These are phyloP conservation scores for Istiophorus platypterus DNA, from an alignment of 2,113 vertebrate genomes.

Conservation along the genomic window DNA sequence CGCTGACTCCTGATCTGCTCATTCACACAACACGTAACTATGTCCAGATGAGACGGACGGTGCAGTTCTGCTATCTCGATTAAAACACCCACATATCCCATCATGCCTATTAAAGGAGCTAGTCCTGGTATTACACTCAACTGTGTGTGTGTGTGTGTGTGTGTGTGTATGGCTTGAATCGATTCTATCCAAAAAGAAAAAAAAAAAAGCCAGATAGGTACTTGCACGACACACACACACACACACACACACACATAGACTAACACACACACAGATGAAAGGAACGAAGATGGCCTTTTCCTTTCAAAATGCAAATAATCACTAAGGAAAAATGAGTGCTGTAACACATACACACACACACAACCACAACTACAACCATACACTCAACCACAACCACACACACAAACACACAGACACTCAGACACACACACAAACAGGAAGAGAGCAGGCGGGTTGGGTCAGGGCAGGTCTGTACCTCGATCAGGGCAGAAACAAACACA, in stretches of 20 bases:
- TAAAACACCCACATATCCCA: background rate
- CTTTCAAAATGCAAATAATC: slow-evolving; percentile 48
- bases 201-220: background rate
- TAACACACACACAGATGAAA: background rate
- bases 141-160: slow-evolving; percentile 4
- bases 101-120: slow-evolving; percentile 24
- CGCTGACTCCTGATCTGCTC: background rate
- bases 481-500: background rate
- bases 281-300: background rate
- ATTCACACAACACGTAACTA: background rate
- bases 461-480: background rate
- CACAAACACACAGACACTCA: background rate
- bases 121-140: background rate
- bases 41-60: background rate
- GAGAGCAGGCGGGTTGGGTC: slow-evolving; percentile 49
- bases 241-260: background rate
- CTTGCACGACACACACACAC: background rate
- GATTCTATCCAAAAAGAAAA: too few relatives aligned
- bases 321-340: background rate
- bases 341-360: background rate
- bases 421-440: slow-evolving; percentile 20
- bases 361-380: too few relatives aligned
- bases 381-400: background rate
- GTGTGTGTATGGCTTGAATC: background rate
- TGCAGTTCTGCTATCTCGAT: background rate